phyloP scores from a whole-genome alignment of 2,797 vertebrate species.

The Steatocranus sp. region DNA sequence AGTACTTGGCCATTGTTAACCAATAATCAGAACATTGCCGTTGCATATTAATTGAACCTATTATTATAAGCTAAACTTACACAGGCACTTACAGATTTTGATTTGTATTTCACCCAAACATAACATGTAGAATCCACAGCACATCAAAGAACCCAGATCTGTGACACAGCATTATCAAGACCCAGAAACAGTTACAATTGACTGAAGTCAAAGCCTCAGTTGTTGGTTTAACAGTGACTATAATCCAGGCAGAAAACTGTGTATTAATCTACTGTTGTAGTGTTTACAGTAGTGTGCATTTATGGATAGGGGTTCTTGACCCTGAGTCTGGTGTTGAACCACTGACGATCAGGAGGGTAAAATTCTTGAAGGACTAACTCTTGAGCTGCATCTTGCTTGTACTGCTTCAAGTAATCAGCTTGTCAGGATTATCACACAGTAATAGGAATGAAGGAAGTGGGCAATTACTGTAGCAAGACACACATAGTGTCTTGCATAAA shows the following conservation, averaged over 20 bases:
- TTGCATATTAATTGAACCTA: neutral
- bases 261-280: neutral
- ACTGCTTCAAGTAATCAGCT: neutral
- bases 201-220: neutral
- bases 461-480: neutral
- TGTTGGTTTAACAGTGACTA: neutral
- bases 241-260: neutral
- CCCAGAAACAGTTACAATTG: neutral
- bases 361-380: neutral
- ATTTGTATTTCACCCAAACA: neutral
- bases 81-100: neutral
- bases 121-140: neutral
- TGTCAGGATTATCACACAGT: neutral
- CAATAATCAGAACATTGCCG: neutral
- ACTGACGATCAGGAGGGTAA: neutral
- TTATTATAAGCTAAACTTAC: neutral
- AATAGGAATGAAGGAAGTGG: neutral
- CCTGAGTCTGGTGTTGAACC: neutral
- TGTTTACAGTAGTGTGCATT: neutral
- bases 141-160: neutral
- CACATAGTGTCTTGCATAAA: neutral
- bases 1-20: neutral
- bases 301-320: neutral
- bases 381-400: neutral
- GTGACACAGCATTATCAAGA: neutral